Base-by-base conservation (phyloP, 2,888 invertebrate species). In the Agrochola lota region DNA sequence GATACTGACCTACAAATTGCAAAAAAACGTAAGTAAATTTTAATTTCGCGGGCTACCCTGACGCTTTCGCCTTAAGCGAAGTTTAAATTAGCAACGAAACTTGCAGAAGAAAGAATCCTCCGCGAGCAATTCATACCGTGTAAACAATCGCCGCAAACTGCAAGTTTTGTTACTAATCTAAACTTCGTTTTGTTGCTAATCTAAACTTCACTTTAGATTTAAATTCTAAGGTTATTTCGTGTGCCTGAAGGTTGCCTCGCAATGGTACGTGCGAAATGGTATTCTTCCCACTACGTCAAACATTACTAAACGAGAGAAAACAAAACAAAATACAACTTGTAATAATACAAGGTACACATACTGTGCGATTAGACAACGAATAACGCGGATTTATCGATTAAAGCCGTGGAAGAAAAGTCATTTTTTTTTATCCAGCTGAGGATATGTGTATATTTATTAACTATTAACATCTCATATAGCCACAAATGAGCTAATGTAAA, bases 401-500 rank as follows among this genome's bases (percentile, higher is more conserved):
- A 60, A 60, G 23, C 26, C 75, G 60, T 26, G 23, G 4, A 55
- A 55, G 17, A 23, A 40, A 74, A 74, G 59, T 59, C 12, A 46
- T 64, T 43, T 64, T 49, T 2, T 26, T 20, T 55, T 55, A 46
- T 40, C 17, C 12, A 23, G 15, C 43, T 35, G 46, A 15, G 5
- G n/a, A 55, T 26, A 8, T 4, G 17, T 46, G 30, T 46, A 68
- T 15, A n/a, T 20, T 26, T 20, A 46, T 74, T 74, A 43, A 52
- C 8, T 52, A 35, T 46, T 30, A 52, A 52, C 17, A 60, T 59
- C 49, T 49, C 15, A 78, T 9, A 40, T 67, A 46, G 35, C 55
- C 71, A 46, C 55, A 57, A 71, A 57, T 71, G 40, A 64, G 26
- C 52, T 35, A 26, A 66, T 64, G 23, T 55, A 40, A 46, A 57